Percentiles rank a stretch among this genome's conserved stretches.
Evolutionary conservation across 2,113 vertebrate genomes (phyloP).

Genomic region (Odontesthes bonariensis): DNA sequence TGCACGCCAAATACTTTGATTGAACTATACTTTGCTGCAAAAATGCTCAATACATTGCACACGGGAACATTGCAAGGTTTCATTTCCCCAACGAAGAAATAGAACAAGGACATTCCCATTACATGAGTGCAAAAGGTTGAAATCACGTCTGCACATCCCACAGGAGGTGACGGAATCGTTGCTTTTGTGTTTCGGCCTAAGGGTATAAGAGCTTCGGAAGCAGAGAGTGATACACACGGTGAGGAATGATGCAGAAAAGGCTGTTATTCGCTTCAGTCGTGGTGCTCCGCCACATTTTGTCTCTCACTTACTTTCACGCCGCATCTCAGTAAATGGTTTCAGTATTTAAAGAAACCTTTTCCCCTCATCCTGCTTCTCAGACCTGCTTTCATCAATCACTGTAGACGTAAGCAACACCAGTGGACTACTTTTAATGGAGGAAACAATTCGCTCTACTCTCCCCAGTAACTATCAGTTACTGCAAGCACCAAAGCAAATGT

Average conservation of each 20-base stretch:
- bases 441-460: background rate
- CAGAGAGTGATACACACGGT: too few relatives aligned
- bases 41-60: background rate
- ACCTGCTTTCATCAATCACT: background rate
- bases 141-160: slow-evolving; percentile 3
- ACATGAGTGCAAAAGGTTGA: slow-evolving; percentile 13
- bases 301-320: slow-evolving; percentile 5
- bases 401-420: background rate
- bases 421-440: background rate
- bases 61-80: background rate
- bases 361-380: background rate
- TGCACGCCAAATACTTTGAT: background rate
- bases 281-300: background rate
- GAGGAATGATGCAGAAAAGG: slow-evolving; percentile 12
- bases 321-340: slow-evolving; percentile 1
- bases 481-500: background rate
- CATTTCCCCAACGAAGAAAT: background rate
- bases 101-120: slow-evolving; percentile 6
- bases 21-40: background rate
- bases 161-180: slow-evolving; percentile 10
- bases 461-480: background rate
- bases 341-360: slow-evolving; percentile 8
- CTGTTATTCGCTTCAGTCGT: background rate
- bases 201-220: slow-evolving; percentile 7
- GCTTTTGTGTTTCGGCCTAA: slow-evolving; percentile 8